These are phyloP conservation scores for Cotesia congregata DNA, from an alignment of 2,888 invertebrate genomes.

Conservation along the genomic window DNA sequence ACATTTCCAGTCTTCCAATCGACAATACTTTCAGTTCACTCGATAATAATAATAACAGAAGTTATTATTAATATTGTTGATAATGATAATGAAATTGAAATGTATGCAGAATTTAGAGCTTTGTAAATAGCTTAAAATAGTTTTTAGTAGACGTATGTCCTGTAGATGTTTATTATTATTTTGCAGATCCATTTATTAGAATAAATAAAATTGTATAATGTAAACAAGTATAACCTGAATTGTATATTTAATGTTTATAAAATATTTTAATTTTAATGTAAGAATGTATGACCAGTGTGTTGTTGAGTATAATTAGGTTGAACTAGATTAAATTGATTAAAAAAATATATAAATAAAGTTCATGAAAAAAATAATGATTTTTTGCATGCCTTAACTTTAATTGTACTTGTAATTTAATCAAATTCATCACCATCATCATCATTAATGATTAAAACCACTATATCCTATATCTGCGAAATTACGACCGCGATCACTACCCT, in stretches of 20 bases:
- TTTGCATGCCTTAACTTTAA: too few relatives aligned
- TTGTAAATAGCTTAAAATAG: background rate
- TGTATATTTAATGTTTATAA: background rate
- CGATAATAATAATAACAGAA: background rate
- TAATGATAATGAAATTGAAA: background rate
- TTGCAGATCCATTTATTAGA: background rate
- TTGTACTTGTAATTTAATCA: too few relatives aligned
- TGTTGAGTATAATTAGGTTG: too few relatives aligned
- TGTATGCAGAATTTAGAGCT: background rate
- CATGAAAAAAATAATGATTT: too few relatives aligned
- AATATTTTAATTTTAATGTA: background rate
- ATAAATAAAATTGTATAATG: background rate
- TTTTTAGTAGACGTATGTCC: background rate
- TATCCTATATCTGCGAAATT: too few relatives aligned
- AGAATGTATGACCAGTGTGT: too few relatives aligned
- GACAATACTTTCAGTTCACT: constrained; percentile 19
- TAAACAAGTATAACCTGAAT: background rate
- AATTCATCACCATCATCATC: too few relatives aligned
- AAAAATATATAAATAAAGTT: too few relatives aligned
- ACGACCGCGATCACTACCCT: too few relatives aligned
- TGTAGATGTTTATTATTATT: background rate
- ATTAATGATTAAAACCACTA: too few relatives aligned
- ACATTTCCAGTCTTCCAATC: background rate
- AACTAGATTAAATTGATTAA: too few relatives aligned
- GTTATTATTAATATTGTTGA: background rate